Conservation (phyloP, 2,113 vertebrate genomes). For the Toxotes chatareus region DNA sequence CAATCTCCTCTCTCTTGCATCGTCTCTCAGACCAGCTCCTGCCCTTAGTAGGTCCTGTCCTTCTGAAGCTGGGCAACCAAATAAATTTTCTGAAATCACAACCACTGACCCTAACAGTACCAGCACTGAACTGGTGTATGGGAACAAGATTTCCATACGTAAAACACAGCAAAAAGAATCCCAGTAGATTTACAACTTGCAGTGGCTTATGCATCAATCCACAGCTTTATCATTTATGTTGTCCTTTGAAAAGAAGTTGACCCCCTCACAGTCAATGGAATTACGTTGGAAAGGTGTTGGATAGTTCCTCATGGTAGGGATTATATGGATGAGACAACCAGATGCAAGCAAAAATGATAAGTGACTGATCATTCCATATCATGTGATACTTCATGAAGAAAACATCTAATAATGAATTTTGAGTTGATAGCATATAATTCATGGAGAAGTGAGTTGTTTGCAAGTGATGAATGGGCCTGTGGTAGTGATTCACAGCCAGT, state of each 20-base stretch:
- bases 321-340: background rate
- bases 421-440: background rate
- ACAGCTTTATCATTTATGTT: background rate
- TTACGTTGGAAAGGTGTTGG: background rate
- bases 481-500: background rate
- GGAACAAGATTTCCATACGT: background rate
- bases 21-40: background rate
- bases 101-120: background rate
- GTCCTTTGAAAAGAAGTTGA: background rate
- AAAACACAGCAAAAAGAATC: background rate
- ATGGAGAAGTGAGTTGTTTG: background rate
- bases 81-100: background rate
- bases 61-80: background rate
- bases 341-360: background rate
- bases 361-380: background rate
- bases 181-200: background rate
- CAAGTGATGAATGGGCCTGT: background rate
- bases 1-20: background rate
- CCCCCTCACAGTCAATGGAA: background rate
- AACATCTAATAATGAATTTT: background rate
- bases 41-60: background rate
- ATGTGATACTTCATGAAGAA: background rate
- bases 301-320: background rate
- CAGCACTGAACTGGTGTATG: too few species aligned
- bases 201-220: background rate